Conservation (phyloP, 2,888 invertebrate species). For the Lasioglossum leucozonium region DNA sequence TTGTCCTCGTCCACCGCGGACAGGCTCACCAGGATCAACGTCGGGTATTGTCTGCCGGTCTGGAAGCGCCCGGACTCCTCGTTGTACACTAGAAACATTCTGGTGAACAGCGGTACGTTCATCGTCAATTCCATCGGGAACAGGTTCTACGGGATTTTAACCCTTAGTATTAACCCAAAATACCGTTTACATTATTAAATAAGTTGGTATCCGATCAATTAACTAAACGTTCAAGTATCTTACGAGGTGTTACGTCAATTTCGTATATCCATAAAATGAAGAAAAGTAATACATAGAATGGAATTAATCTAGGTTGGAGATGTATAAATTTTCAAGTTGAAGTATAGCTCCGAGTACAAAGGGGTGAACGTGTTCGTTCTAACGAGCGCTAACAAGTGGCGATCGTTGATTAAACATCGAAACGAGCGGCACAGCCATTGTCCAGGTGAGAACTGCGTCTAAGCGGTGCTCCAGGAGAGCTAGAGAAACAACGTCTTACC, state of each 20-base stretch:
- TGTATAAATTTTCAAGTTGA: too few species aligned
- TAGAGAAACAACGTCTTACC: conserved; percentile 62
- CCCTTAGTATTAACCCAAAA: too few species aligned
- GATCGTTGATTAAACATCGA: neutral
- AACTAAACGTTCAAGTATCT: too few species aligned
- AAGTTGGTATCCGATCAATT: too few species aligned
- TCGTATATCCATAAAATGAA: too few species aligned
- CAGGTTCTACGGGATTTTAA: neutral
- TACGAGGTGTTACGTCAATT: too few species aligned
- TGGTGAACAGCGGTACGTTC: conserved; percentile 62
- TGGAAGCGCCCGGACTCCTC: conserved; percentile 83
- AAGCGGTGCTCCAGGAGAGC: neutral
- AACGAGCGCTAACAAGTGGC: neutral
- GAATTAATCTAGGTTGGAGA: too few species aligned
- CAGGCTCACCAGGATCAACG: conserved; percentile 84
- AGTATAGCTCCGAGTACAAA: too few species aligned
- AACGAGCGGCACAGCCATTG: neutral
- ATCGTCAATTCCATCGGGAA: neutral
- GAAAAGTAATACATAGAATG: too few species aligned
- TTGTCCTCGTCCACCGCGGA: conserved; percentile 82
- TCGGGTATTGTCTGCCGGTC: conserved; percentile 84
- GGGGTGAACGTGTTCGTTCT: too few species aligned
- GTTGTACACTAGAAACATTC: conserved; percentile 84
- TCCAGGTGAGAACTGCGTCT: neutral
- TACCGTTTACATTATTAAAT: too few species aligned